Evolutionary conservation across 2,888 invertebrate genomes (phyloP).

Genomic region (Anoplius nigerrimus): DNA sequence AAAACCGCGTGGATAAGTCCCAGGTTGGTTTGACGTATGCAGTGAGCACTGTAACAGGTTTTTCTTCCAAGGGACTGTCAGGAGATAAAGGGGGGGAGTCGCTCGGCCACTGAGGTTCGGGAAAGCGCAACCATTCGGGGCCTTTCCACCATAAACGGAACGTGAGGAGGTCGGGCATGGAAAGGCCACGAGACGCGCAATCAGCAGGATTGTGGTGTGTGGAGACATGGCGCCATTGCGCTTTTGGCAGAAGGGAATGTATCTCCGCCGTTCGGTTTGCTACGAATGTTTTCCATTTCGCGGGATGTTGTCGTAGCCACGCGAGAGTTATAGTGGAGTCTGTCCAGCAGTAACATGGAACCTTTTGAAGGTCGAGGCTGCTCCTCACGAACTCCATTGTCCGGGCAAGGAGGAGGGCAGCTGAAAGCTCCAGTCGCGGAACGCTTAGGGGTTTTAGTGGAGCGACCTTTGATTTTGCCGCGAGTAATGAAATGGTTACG

Average conservation of each 20-base stretch:
- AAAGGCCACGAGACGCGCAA: conserved; percentile 47
- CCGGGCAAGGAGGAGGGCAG: conserved; percentile 17
- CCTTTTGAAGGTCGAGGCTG: not conserved
- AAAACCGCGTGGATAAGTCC: not conserved
- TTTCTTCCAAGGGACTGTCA: too few species aligned
- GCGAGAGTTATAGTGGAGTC: conserved; percentile 44
- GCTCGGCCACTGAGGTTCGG: too few species aligned
- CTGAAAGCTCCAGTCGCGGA: conserved; percentile 28
- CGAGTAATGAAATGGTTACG: not conserved
- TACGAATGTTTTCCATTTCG: conserved; percentile 31
- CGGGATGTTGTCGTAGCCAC: conserved; percentile 40
- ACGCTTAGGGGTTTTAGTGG: conserved; percentile 27
- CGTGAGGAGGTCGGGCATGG: conserved; percentile 25
- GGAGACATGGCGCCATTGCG: conserved; percentile 37
- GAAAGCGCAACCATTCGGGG: conserved; percentile 6
- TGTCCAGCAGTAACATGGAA: conserved; percentile 39
- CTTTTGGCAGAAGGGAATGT: conserved; percentile 15
- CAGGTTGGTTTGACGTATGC: not conserved
- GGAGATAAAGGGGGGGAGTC: too few species aligned
- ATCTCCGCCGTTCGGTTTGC: conserved; percentile 33
- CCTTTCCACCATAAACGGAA: conserved; percentile 52
- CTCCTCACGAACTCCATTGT: conserved; percentile 12
- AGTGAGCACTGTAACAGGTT: too few species aligned
- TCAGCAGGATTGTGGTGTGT: conserved; percentile 50
- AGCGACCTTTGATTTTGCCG: conserved; percentile 31